Evolutionary conservation across 1,140 invertebrate genomes (phyloP), one percentile per base, ranked within the genome.

Genomic region (Lordiphosa clarofinis): DNA sequence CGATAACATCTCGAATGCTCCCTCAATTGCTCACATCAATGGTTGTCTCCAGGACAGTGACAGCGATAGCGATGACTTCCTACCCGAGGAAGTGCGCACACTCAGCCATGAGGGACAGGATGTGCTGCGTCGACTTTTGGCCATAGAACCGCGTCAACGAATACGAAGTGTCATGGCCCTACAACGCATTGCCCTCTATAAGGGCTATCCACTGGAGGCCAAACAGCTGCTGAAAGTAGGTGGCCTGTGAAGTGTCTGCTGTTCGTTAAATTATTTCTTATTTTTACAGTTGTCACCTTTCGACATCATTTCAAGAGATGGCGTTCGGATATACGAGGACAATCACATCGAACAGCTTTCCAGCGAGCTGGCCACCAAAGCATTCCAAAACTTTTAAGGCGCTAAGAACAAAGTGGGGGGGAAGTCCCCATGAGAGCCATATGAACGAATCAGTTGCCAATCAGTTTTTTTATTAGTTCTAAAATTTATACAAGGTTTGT

Each of bases 181-280:
- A 11, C 82, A 90, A 55, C 88, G 82, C 31, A 90, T 91, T 4
- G 90, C 90, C 11, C 90, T 91, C 43, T 92, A 89, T 65, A 90
- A 90, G 67, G 87, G 88, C 43, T 91, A 90, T 59, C 89, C 89
- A 33, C 38, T 84, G 35, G 63, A 55, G 3, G 33, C 68, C n/a
- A 62, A 84, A 48, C 65, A 71, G 21, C 61, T 82, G 6, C 56
- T 82, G 1, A 65, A 42, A 15, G 78, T 84, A 39, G 69, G 63
- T n/a, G 5, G 9, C 8, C 46, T 4, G 4, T 35, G 3, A 5
- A 1, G 8, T 9, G 11, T n/a, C 9, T 4, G 3, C 21, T 3
- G 10, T 38, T 0, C 8, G 10, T 11, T 9, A 7, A 19, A 2
- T 6, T 46, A 0, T 43, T 19, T n/a, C 5, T 8, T 11, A 6